Evolutionary conservation across 2,797 vertebrate species (phyloP).

Genomic region (Phylloscopus collybita): DNA sequence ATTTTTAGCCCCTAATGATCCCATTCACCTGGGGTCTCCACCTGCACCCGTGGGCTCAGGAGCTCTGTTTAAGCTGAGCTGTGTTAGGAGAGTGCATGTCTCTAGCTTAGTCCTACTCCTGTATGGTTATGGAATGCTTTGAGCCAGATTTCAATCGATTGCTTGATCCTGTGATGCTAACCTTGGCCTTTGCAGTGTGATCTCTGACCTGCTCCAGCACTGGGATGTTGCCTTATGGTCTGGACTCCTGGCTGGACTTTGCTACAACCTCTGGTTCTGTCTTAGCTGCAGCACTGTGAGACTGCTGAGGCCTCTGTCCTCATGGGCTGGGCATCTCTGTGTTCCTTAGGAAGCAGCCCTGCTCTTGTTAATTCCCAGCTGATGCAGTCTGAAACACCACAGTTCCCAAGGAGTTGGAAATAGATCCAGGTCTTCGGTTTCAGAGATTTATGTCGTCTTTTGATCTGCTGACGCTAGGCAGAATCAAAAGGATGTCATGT

Average conservation of each 20-base stretch:
- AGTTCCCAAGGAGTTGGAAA: background rate
- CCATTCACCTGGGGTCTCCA: background rate
- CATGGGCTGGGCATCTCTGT: background rate
- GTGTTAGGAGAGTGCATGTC: background rate
- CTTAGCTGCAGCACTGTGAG: background rate
- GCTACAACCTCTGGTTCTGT: background rate
- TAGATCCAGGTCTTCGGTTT: background rate
- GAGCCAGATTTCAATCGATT: background rate
- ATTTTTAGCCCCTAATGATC: background rate
- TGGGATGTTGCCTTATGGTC: background rate
- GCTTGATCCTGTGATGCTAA: background rate
- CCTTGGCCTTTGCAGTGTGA: background rate
- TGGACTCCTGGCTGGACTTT: background rate
- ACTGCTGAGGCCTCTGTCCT: background rate
- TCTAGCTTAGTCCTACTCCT: background rate
- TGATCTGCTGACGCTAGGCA: background rate
- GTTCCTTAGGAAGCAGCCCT: background rate
- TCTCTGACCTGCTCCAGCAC: background rate
- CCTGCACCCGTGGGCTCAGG: background rate
- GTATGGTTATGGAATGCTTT: background rate
- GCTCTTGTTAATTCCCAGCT: background rate
- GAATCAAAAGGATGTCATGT: background rate
- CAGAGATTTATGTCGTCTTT: background rate
- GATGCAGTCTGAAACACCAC: background rate
- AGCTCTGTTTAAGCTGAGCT: background rate